Conservation (phyloP, 2,797 vertebrate genomes). For the Discoglossus pictus region DNA sequence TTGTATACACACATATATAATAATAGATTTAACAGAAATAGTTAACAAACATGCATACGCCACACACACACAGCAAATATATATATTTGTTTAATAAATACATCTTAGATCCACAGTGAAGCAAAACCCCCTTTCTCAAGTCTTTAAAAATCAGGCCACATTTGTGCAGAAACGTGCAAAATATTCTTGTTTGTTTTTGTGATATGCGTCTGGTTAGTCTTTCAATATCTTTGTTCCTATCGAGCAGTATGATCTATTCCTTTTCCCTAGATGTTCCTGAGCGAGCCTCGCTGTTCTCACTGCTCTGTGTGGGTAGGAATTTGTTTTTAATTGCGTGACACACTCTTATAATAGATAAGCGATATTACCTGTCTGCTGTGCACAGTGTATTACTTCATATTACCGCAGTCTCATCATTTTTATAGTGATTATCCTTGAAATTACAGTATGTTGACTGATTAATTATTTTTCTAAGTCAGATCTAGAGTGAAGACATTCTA, state of each 20-base stretch:
- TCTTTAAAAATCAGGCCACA: no score
- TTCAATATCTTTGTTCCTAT: no score
- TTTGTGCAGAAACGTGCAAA: no score
- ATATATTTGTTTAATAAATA: no score
- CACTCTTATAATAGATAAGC: conserved; percentile 44
- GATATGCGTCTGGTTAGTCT: no score
- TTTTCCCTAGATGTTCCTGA: conserved; percentile 18
- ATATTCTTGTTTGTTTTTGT: no score
- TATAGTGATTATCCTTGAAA: conserved; percentile 57
- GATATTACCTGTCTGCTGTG: conserved; percentile 50
- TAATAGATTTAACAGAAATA: no score
- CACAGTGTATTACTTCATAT: conserved; percentile 46
- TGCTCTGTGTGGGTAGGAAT: conserved; percentile 10
- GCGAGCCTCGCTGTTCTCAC: conserved; percentile 4
- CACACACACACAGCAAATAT: no score
- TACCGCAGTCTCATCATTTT: conserved; percentile 56
- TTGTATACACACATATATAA: no score
- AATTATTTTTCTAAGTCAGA: conserved; percentile 62
- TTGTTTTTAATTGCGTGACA: conserved; percentile 37
- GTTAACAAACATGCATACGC: no score
- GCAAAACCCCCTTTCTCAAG: no score
- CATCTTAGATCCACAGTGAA: no score
- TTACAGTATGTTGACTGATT: conserved; percentile 64
- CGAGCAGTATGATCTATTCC: not conserved
- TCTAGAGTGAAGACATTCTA: conserved; percentile 64